Evolutionary conservation across 2,797 vertebrate species (phyloP), one percentile per base, ranked within the genome.

Genomic region (Pangasius krempfi): DNA sequence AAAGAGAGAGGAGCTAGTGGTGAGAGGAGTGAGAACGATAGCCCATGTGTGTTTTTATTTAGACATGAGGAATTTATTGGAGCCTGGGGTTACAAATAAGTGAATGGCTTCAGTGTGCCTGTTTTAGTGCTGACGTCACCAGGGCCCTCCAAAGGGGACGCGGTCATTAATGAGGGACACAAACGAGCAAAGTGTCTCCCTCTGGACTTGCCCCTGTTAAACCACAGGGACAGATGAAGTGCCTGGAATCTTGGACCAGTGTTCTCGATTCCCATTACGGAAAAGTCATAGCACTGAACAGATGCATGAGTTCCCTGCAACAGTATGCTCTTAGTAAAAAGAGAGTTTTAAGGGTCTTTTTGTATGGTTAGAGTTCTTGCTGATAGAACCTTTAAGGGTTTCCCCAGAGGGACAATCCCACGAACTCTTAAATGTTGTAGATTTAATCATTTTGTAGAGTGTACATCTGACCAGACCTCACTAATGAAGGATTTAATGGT

Each of bases 21-120:
- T 27, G 20, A 75, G 72, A 44, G 40, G 47, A 85, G n/a, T 85
- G 70, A 84, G 86, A 86, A 85, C 90, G 94, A 93, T 1, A 30
- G 88, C 14, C 83, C 90, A 92, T 90, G 93, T 91, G 93, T 94
- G 94, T 95, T 95, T 94, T 93, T 92, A 95, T 96, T 95, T 93
- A 90, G 92, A 93, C 88, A 84, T 87, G 88, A 92, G 94, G 94
- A 95, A 95, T 96, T 96, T 95, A 94, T 95, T 94, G 93, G 92
- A 96, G 94, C 91, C 91, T 18, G 81, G 89, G 91, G 93, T 94
- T 94, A 91, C 88, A 90, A 93, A 92, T 90, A 92, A 91, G 95
- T 95, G 95, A 96, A 95, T 95, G 93, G 91, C 90, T 91, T 92
- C 91, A 93, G 91, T 95, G 94, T 95, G 92, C 90, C 64, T 84